These are phyloP conservation scores for Psylliodes chrysocephalus DNA, from an alignment of 2,888 invertebrate species.

Conservation along the genomic window DNA sequence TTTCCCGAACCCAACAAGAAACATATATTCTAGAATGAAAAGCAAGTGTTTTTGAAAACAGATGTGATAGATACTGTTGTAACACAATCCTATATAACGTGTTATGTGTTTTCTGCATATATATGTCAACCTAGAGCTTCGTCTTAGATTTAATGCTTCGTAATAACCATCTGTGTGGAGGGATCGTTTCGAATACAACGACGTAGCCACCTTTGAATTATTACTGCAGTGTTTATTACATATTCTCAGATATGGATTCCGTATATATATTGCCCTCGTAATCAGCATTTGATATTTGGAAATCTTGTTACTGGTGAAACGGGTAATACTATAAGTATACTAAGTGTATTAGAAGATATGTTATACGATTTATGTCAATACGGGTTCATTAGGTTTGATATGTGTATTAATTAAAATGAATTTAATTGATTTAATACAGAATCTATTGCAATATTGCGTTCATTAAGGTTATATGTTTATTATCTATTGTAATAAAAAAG, in stretches of 20 bases:
- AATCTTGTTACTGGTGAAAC: conserved; percentile 19
- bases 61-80: background rate
- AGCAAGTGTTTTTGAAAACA: too few species aligned
- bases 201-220: conserved; percentile 28
- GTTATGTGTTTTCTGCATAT: background rate
- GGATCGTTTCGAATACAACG: conserved; percentile 17
- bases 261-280: background rate
- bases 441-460: too few species aligned
- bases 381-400: too few species aligned
- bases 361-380: too few species aligned
- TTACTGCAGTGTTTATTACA: conserved; percentile 16
- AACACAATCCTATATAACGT: background rate
- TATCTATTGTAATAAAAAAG: too few species aligned
- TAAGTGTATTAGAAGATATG: too few species aligned
- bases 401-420: too few species aligned
- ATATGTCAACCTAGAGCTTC: conserved; percentile 19
- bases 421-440: too few species aligned
- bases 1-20: too few species aligned
- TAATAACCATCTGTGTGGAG: conserved; percentile 25
- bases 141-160: conserved; percentile 33
- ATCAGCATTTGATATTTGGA: conserved; percentile 4
- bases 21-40: too few species aligned
- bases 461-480: too few species aligned
- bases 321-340: too few species aligned
- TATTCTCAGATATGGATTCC: conserved; percentile 4